These are phyloP conservation scores for Sarotherodon lohbergeri DNA, from an alignment of 2,113 vertebrate genomes.

Conservation along the genomic window DNA sequence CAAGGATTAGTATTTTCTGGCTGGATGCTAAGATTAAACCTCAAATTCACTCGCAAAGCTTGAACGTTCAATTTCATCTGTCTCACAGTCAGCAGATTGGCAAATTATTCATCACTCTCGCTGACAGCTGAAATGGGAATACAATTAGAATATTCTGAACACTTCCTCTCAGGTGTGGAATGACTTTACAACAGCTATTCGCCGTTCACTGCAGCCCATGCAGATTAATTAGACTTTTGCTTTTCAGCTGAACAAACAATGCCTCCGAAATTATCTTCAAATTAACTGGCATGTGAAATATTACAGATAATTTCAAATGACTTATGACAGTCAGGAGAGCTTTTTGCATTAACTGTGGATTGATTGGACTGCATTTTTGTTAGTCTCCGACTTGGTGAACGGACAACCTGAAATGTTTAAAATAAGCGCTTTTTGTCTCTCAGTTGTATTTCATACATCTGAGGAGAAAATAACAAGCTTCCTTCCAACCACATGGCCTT, in stretches of 20 bases:
- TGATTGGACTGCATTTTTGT: not conserved
- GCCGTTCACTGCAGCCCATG: not conserved
- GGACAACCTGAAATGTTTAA: not conserved
- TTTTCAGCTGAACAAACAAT: not conserved
- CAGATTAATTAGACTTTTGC: not conserved
- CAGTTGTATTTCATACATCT: not conserved
- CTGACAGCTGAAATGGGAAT: slow-evolving; percentile 30
- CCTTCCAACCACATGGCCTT: not conserved
- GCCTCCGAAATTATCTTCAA: not conserved
- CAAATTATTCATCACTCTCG: slow-evolving; percentile 29
- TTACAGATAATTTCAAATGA: not conserved
- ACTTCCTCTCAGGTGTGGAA: slow-evolving; percentile 33
- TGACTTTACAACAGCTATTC: not conserved
- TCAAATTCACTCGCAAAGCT: slow-evolving; percentile 11
- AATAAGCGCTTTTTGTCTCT: not conserved
- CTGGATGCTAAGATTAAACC: slow-evolving; percentile 37
- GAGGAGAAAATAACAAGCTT: not conserved
- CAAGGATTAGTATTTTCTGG: slow-evolving; percentile 36
- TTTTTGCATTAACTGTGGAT: not conserved
- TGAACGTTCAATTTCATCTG: slow-evolving; percentile 36
- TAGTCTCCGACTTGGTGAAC: not conserved
- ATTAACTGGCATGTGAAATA: not conserved
- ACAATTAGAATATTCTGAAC: slow-evolving; percentile 39
- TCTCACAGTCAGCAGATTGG: slow-evolving; percentile 23
- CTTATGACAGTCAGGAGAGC: not conserved